A percentile compares a stretch with the other conserved stretches of the same genome.
phyloP scores from a whole-genome alignment of 2,113 vertebrate species.

The Oryzias celebensis region DNA sequence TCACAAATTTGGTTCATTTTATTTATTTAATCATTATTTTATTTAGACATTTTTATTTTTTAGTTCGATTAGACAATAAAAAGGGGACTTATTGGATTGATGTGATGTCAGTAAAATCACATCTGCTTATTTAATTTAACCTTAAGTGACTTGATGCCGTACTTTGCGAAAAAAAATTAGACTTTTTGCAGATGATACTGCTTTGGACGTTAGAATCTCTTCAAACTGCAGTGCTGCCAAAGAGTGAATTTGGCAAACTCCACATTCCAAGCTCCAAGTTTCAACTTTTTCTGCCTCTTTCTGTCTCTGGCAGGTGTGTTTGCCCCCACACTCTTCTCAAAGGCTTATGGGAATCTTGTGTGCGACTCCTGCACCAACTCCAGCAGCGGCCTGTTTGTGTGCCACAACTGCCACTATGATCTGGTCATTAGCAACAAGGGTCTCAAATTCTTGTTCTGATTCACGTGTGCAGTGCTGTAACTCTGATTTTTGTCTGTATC shows the following conservation, averaged over 20 bases:
- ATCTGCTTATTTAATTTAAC: too few relatives aligned
- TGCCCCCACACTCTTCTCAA: constrained; percentile 88
- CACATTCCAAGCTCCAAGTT: background rate
- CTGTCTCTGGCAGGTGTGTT: constrained; percentile 80
- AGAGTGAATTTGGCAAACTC: too few relatives aligned
- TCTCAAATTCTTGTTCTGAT: background rate
- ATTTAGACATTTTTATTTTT: too few relatives aligned
- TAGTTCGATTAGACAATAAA: too few relatives aligned
- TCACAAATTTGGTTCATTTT: too few relatives aligned
- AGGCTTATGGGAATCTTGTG: constrained; percentile 86
- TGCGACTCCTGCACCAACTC: constrained; percentile 83
- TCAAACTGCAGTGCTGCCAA: too few relatives aligned
- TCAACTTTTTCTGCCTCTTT: background rate
- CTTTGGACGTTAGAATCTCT: too few relatives aligned
- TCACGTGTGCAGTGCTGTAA: background rate
- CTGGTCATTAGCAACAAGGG: constrained; percentile 71
- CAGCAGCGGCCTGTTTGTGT: constrained; percentile 75
- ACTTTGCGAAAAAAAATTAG: background rate
- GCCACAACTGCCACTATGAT: constrained; percentile 85
- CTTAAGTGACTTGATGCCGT: background rate
- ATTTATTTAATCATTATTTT: too few relatives aligned
- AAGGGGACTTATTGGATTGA: background rate
- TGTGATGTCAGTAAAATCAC: too few relatives aligned
- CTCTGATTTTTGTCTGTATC: constrained; percentile 6
- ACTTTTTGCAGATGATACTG: too few relatives aligned